Conservation (phyloP, 64 coral and sea anemone species). For the Montipora capricornis region DNA sequence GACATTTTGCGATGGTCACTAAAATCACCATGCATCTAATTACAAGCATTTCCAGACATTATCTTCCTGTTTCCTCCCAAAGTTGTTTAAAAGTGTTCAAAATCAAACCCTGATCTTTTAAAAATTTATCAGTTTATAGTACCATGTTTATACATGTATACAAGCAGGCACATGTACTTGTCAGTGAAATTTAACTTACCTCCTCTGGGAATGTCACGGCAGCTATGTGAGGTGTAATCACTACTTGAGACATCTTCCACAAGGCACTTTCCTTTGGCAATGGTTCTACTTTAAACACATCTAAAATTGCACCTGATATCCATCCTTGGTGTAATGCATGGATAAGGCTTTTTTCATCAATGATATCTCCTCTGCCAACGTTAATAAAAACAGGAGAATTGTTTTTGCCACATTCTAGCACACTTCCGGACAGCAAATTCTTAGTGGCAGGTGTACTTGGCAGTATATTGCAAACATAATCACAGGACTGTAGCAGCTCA, state of each 20-base stretch:
- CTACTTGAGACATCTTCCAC: conserved; percentile 81
- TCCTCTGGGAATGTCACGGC: conserved; percentile 55
- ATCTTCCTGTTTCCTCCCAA: too few relatives aligned
- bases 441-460: conserved; percentile 83
- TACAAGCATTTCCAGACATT: too few relatives aligned
- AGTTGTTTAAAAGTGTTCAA: too few relatives aligned
- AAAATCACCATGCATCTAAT: too few relatives aligned
- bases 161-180: not conserved
- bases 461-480: conserved; percentile 93
- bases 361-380: conserved; percentile 87
- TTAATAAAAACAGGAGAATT: conserved; percentile 87
- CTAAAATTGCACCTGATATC: conserved; percentile 93
- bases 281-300: conserved; percentile 92
- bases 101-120: too few relatives aligned
- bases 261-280: conserved; percentile 78
- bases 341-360: conserved; percentile 77
- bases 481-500: conserved; percentile 82
- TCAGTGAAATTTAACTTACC: conserved; percentile 42
- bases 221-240: conserved; percentile 83
- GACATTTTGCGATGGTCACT: too few relatives aligned
- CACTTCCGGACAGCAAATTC: conserved; percentile 80
- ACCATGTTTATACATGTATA: too few relatives aligned
- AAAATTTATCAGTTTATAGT: too few relatives aligned
- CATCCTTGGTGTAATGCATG: conserved; percentile 78
- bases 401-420: conserved; percentile 75